Evolutionary conservation across 2,113 vertebrate species (phyloP).

Genomic region (Sapajus apella): DNA sequence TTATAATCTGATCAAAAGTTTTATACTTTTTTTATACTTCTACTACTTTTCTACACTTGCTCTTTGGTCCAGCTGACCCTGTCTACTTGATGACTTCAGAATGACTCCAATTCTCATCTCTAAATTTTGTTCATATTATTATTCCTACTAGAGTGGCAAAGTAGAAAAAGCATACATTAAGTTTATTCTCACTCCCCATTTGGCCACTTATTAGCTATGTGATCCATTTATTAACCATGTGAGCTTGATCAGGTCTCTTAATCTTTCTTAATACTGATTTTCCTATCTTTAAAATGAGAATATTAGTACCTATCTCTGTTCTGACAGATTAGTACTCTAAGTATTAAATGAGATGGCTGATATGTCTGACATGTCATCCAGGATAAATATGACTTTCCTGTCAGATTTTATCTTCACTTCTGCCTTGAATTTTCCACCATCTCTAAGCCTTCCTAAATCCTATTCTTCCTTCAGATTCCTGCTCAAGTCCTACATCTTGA

Average conservation of each 20-base stretch:
- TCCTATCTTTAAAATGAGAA: not conserved
- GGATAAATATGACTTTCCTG: not conserved
- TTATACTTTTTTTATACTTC: not conserved
- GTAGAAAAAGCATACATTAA: not conserved
- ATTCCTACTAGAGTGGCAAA: not conserved
- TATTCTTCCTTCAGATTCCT: not conserved
- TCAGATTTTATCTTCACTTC: not conserved
- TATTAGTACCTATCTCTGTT: not conserved
- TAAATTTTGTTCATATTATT: not conserved
- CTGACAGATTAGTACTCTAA: not conserved
- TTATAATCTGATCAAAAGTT: slow-evolving; percentile 40
- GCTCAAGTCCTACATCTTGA: not conserved
- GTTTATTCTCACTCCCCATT: not conserved
- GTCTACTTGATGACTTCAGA: not conserved
- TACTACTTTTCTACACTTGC: not conserved
- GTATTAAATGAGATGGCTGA: not conserved
- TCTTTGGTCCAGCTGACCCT: not conserved
- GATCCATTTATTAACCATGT: not conserved
- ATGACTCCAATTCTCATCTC: not conserved
- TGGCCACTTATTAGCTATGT: not conserved
- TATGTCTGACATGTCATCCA: not conserved
- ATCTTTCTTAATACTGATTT: not conserved
- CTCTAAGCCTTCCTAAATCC: not conserved
- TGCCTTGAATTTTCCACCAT: not conserved
- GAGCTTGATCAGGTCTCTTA: not conserved